These are phyloP conservation scores for Ginglymostoma cirratum DNA, from an alignment of 2,113 vertebrate species.

Conservation along the genomic window DNA sequence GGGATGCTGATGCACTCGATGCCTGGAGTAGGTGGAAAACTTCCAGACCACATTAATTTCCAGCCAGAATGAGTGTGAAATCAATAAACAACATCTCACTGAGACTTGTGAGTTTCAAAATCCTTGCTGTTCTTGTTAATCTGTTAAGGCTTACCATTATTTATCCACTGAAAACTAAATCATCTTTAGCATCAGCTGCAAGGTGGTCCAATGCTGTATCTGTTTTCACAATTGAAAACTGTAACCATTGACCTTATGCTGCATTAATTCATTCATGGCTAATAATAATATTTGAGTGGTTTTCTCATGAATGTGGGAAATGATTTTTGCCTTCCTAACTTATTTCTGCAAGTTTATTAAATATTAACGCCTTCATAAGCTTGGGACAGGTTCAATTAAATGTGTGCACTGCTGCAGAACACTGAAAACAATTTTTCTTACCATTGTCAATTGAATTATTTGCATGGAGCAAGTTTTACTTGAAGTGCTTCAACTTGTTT, in stretches of 20 bases:
- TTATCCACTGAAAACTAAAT: background rate
- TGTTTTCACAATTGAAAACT: background rate
- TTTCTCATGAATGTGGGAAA: background rate
- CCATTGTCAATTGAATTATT: background rate
- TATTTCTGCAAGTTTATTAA: background rate
- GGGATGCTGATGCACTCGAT: too few species aligned
- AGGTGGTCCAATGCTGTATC: background rate
- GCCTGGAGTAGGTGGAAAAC: background rate
- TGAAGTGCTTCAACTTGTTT: background rate
- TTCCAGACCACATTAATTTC: background rate
- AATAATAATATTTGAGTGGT: background rate
- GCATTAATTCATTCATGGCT: background rate
- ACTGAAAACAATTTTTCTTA: background rate
- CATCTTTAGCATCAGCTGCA: background rate
- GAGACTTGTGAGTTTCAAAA: background rate
- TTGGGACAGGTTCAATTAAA: constrained; percentile 22
- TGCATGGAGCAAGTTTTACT: background rate
- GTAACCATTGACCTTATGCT: background rate
- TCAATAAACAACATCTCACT: too few species aligned
- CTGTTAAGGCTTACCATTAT: background rate
- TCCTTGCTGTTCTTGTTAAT: background rate
- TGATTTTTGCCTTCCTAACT: background rate
- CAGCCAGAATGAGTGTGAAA: background rate
- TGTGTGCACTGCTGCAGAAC: background rate
- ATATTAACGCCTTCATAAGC: background rate